Base-by-base conservation (phyloP, 2,888 invertebrate species). In the Cheilosia impressa region DNA sequence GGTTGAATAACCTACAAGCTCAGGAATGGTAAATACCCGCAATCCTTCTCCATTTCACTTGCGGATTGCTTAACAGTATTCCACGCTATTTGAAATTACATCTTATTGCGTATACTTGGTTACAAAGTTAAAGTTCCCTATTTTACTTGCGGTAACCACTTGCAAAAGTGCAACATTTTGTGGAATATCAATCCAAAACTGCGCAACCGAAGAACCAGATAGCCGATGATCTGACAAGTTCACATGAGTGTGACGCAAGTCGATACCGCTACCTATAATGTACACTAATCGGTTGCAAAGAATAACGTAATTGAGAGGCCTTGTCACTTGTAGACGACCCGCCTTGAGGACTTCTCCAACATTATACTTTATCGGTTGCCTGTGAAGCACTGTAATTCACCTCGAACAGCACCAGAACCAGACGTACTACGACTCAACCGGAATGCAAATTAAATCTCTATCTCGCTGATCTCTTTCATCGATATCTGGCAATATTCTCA, bases 181-280 rank as follows among this genome's bases (percentile, higher is more conserved):
- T 55, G 4, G 22, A 19, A 47, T 17, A 65, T 57, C 10, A 47
- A 19, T 47, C 47, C n/a, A n/a, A 17, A 17, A 60, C 60, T 19
- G 19, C 43, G 50, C 41, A 72, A 72, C 15, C 15, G 50, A 53
- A 55, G 60, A 62, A 66, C 66, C 50, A 38, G 41, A 55, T 45
- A 17, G 50, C 50, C 63, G 71, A 71, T 69, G 77, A 66, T 34
- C 13, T 2, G 52, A 52, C 53, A 77, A 60, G 47, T 82, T 82
- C 78, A 55, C 71, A 72, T 65, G 45, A 55, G 31, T 58, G 34
- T 60, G 57, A 66, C 69, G 81, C 77, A 82, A 82, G 58, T 22
- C 50, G 10, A 52, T 52, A 53, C 68, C 50, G 52, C 53, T 52
- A 52, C 66, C 43, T 66, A 31, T 10, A 34, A 9, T 10, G 10